These are phyloP conservation scores for Drosophila yakuba DNA, from an alignment of 1,140 invertebrate species.

Conservation along the genomic window DNA sequence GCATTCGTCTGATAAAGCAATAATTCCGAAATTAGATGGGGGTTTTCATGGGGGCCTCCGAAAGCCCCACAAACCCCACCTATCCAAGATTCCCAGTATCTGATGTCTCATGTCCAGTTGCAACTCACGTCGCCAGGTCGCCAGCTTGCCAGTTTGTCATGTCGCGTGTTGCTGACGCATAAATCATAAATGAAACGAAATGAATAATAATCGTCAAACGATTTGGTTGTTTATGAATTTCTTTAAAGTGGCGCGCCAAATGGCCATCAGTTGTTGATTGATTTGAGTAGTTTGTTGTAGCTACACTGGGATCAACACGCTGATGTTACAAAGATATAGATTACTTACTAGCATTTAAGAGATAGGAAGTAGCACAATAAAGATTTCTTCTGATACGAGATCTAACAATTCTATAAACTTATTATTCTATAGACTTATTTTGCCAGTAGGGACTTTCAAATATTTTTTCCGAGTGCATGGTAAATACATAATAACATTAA, in stretches of 20 bases:
- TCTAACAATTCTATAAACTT: too few species aligned
- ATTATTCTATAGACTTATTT: too few species aligned
- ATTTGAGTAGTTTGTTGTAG: slow-evolving; percentile 59
- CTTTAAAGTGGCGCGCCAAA: slow-evolving; percentile 76
- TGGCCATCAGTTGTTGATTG: slow-evolving; percentile 61
- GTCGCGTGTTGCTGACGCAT: slow-evolving; percentile 79
- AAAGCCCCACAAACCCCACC: neutral
- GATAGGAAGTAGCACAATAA: too few species aligned
- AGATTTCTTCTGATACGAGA: too few species aligned
- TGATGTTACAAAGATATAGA: too few species aligned
- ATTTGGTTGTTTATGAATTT: slow-evolving; percentile 78
- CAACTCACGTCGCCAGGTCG: slow-evolving; percentile 18
- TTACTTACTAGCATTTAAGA: too few species aligned
- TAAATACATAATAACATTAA: slow-evolving; percentile 66
- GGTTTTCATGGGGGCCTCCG: neutral
- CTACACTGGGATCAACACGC: slow-evolving; percentile 7
- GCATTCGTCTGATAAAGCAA: slow-evolving; percentile 55
- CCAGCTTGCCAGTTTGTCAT: slow-evolving; percentile 14
- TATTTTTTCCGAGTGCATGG: slow-evolving; percentile 25
- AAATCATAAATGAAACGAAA: slow-evolving; percentile 68
- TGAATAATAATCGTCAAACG: slow-evolving; percentile 74
- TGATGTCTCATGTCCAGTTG: slow-evolving; percentile 20
- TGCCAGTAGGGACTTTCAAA: neutral
- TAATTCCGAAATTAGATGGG: slow-evolving; percentile 33
- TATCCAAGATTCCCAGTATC: neutral